phyloP scores from a whole-genome alignment of 1,140 invertebrate genomes.

The Scylla paramamosain region DNA sequence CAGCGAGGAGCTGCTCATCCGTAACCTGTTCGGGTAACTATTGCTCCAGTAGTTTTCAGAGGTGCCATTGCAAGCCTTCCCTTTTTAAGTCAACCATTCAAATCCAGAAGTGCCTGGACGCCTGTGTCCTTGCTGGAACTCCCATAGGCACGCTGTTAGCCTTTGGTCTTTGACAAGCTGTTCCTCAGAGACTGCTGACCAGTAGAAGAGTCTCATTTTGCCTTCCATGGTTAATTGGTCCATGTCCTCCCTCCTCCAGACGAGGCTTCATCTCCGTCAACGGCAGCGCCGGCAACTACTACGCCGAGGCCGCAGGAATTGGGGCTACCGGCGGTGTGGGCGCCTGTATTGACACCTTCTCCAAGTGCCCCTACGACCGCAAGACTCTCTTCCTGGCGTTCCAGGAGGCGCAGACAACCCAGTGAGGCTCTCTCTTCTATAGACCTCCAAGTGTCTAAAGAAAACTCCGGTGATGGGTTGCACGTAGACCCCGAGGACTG shows the following conservation, averaged over 20 bases:
- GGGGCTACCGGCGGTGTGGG: not conserved
- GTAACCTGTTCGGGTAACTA: slow-evolving; percentile 44
- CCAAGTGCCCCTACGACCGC: slow-evolving; percentile 36
- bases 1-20: slow-evolving; percentile 47
- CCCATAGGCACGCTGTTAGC: not conserved
- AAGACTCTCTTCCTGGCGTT: slow-evolving; percentile 56
- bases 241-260: not conserved
- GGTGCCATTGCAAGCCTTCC: not conserved
- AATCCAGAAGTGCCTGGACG: too few species aligned
- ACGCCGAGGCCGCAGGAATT: not conserved
- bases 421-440: not conserved
- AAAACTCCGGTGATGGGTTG: too few species aligned
- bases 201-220: too few species aligned
- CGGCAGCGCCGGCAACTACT: slow-evolving; percentile 39
- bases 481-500: too few species aligned
- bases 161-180: not conserved
- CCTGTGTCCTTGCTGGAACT: not conserved
- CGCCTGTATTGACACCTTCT: slow-evolving; percentile 18
- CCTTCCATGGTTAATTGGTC: too few species aligned
- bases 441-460: too few species aligned
- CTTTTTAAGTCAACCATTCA: too few species aligned
- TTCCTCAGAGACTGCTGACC: too few species aligned
- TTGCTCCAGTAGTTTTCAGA: not conserved
- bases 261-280: slow-evolving; percentile 13
- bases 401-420: slow-evolving; percentile 11